Evolutionary conservation across 2,888 invertebrate species (phyloP).

Genomic region (Polydrusus pterygomalis): DNA sequence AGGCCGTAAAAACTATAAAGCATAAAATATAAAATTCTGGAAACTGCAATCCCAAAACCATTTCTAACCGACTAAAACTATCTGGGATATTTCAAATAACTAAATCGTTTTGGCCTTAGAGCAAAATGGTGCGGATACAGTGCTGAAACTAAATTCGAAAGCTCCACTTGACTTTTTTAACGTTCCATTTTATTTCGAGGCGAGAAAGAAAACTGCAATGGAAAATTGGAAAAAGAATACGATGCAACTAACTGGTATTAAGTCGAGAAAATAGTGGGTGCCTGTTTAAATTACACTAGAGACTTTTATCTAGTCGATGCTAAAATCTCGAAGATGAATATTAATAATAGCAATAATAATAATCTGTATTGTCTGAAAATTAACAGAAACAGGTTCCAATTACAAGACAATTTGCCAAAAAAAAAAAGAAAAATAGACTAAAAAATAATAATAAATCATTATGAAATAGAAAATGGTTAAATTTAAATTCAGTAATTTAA

Average conservation of each 20-base stretch:
- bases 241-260: conserved; percentile 34
- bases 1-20: neutral
- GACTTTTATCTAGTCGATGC: no score
- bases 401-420: no score
- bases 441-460: no score
- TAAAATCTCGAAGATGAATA: no score
- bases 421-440: no score
- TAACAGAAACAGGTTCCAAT: no score
- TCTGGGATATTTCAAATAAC: conserved; percentile 18
- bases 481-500: no score
- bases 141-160: conserved; percentile 37
- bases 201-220: conserved; percentile 27
- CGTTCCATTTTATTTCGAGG: conserved; percentile 23
- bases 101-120: conserved; percentile 30
- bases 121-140: conserved; percentile 29
- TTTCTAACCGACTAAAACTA: conserved; percentile 17
- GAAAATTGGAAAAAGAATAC: conserved; percentile 37
- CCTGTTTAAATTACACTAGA: neutral
- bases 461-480: no score
- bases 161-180: conserved; percentile 22
- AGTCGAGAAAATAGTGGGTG: neutral
- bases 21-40: neutral
- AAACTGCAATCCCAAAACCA: neutral
- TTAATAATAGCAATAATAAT: no score
- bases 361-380: no score